Conservation (phyloP, 1,140 invertebrate genomes). For the Anastrepha obliqua region DNA sequence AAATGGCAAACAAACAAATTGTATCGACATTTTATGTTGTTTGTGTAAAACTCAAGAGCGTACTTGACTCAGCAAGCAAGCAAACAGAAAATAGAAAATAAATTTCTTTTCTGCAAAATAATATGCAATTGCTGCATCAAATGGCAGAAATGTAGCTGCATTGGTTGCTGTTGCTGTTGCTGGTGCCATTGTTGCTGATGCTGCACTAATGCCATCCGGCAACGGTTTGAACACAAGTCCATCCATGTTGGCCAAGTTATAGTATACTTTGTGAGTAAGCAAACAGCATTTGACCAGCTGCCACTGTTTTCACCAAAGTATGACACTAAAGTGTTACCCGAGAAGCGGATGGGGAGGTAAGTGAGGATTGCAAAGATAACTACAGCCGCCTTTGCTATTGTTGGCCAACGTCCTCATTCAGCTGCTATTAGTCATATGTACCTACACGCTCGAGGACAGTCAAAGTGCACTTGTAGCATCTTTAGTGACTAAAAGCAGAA, state of each 20-base stretch:
- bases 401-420: background rate
- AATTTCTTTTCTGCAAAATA: conserved; percentile 50
- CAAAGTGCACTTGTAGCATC: conserved; percentile 35
- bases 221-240: background rate
- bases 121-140: conserved; percentile 47
- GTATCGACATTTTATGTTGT: conserved; percentile 53
- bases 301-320: conserved; percentile 41
- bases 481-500: conserved; percentile 35
- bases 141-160: background rate
- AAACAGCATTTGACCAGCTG: conserved; percentile 50
- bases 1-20: conserved; percentile 52
- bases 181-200: background rate
- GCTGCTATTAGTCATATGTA: conserved; percentile 43
- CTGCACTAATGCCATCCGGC: conserved; percentile 49
- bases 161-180: background rate
- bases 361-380: background rate
- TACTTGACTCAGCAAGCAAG: conserved; percentile 33
- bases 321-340: conserved; percentile 8
- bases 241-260: conserved; percentile 8
- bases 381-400: background rate
- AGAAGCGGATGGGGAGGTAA: background rate
- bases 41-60: conserved; percentile 45
- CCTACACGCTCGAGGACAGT: conserved; percentile 13
- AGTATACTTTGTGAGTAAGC: conserved; percentile 26
- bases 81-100: conserved; percentile 50